Percentiles rank a stretch among this genome's conserved stretches.
Evolutionary conservation across 2,888 invertebrate genomes (phyloP).

Genomic region (Omphaloscelis lunosa): DNA sequence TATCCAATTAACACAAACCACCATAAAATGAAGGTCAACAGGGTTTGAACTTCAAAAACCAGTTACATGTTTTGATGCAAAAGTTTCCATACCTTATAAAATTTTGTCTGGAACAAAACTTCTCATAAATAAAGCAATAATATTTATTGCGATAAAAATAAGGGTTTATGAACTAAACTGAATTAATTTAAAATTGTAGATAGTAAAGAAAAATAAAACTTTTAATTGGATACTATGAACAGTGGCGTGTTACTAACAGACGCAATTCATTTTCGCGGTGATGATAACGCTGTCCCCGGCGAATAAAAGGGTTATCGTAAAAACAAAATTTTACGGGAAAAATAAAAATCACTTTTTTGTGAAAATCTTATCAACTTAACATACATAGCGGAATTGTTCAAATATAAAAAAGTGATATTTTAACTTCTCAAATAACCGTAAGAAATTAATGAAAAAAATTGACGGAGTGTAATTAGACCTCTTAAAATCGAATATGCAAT

Average conservation of each 20-base stretch:
- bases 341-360: too few species aligned
- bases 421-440: too few species aligned
- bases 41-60: conserved; percentile 59
- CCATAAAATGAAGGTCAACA: conserved; percentile 53
- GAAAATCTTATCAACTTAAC: too few species aligned
- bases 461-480: too few species aligned
- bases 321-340: too few species aligned
- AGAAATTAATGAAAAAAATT: too few species aligned
- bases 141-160: conserved; percentile 2
- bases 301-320: too few species aligned
- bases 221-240: background rate
- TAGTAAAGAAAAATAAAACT: background rate
- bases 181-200: conserved; percentile 19
- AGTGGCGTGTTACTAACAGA: background rate
- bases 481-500: too few species aligned
- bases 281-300: too few species aligned
- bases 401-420: too few species aligned
- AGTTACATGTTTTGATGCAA: conserved; percentile 58
- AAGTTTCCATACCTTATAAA: conserved; percentile 42
- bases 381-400: too few species aligned
- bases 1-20: conserved; percentile 31
- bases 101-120: conserved; percentile 13
- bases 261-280: background rate
- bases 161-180: background rate
- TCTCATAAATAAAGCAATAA: conserved; percentile 10